Conservation (phyloP, 2,797 vertebrate genomes). For the Notolabrus celidotus region DNA sequence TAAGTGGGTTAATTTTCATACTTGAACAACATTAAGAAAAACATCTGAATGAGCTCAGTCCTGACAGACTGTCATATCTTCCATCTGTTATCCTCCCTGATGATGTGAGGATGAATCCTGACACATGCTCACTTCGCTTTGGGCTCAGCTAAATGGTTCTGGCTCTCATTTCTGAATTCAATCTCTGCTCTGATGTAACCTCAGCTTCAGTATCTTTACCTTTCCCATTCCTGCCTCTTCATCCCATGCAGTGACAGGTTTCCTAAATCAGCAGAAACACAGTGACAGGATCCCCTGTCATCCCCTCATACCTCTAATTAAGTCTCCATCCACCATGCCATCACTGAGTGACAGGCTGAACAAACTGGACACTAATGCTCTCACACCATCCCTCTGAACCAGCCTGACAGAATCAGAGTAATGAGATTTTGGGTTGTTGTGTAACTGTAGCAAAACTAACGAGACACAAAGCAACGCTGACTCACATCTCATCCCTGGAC, state of each 20-base stretch:
- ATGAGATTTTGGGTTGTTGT: slow-evolving; percentile 49
- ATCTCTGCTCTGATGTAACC: background rate
- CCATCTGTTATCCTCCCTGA: slow-evolving; percentile 27
- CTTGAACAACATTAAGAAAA: slow-evolving; percentile 11
- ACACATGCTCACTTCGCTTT: background rate
- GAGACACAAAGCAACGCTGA: slow-evolving; percentile 19
- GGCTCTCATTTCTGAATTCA: background rate
- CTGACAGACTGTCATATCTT: slow-evolving; percentile 12
- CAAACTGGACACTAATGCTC: slow-evolving; percentile 8
- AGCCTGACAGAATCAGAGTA: slow-evolving; percentile 53
- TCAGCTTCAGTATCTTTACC: background rate
- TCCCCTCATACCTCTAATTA: background rate
- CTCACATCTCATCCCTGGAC: background rate
- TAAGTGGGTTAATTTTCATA: slow-evolving; percentile 18
- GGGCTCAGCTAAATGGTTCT: background rate
- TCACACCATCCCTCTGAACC: slow-evolving; percentile 17
- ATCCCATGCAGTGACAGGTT: slow-evolving; percentile 13
- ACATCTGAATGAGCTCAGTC: slow-evolving; percentile 20
- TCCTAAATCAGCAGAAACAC: background rate
- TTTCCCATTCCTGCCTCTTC: background rate
- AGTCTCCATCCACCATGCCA: background rate
- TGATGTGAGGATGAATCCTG: background rate
- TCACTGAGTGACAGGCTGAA: slow-evolving; percentile 11
- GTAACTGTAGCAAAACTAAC: slow-evolving; percentile 37
- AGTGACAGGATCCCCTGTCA: slow-evolving; percentile 7